phyloP scores from a whole-genome alignment of 2,797 vertebrate genomes.

The Anisognathus igniventris region DNA sequence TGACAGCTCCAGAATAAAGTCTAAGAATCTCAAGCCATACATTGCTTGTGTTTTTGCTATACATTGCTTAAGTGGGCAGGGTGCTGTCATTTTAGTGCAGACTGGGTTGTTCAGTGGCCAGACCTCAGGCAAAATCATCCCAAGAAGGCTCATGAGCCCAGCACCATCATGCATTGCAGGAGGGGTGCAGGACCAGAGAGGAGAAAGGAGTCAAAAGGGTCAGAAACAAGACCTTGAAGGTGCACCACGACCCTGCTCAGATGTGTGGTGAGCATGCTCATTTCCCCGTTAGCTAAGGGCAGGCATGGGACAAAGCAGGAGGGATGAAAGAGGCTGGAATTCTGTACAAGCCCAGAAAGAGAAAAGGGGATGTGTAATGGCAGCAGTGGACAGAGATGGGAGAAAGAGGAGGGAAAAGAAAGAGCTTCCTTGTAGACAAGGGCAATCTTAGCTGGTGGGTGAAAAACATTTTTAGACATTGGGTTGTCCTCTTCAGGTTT shows the following conservation, averaged over 20 bases:
- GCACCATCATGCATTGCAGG: rapidly evolving
- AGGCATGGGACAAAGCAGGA: background rate
- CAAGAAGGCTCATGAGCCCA: background rate
- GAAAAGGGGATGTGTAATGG: background rate
- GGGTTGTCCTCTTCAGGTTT: background rate
- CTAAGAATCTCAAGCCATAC: background rate
- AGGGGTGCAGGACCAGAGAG: background rate
- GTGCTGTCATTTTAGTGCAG: background rate
- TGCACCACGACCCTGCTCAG: background rate
- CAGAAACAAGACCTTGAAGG: background rate
- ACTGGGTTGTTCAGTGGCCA: background rate
- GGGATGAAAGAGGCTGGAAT: background rate
- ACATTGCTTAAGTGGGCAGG: background rate
- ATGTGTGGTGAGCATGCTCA: rapidly evolving
- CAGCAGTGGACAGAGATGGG: background rate
- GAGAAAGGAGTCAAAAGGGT: background rate
- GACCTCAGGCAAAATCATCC: background rate
- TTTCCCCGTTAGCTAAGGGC: background rate
- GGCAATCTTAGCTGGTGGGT: background rate
- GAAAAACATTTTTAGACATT: background rate
- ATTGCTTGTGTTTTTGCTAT: background rate
- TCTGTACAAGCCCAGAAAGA: background rate
- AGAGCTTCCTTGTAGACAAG: background rate
- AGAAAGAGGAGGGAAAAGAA: background rate
- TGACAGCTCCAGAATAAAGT: background rate